Evolutionary conservation across 2,113 vertebrate species (phyloP).

Genomic region (Physeter macrocephalus): DNA sequence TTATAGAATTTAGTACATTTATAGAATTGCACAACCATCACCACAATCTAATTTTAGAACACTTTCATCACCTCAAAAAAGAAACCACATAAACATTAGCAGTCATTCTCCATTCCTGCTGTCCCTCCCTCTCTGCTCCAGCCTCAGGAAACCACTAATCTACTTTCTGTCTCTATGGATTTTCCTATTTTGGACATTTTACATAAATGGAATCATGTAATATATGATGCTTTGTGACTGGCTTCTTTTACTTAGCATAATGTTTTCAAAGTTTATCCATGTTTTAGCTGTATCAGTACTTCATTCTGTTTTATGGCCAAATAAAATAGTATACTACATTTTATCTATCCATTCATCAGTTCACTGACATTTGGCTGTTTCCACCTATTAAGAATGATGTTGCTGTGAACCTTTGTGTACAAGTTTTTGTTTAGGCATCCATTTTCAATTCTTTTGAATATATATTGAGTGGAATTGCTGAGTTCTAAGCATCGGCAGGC

Average conservation of each 20-base stretch:
- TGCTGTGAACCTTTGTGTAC: background rate
- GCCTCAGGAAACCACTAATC: slow-evolving; percentile 25
- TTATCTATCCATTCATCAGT: background rate
- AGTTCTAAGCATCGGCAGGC: too few relatives aligned
- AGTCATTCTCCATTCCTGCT: background rate
- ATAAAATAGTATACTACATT: background rate
- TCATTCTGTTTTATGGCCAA: background rate
- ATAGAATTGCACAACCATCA: background rate
- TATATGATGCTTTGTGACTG: background rate
- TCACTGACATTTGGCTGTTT: background rate
- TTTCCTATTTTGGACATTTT: background rate
- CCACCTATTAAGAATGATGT: background rate
- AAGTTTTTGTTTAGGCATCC: background rate
- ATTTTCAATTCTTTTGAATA: background rate
- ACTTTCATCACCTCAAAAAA: background rate
- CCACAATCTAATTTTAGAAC: slow-evolving; percentile 8
- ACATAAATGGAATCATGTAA: background rate
- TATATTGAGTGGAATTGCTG: background rate
- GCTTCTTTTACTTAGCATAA: slow-evolving; percentile 10
- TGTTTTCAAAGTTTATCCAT: background rate
- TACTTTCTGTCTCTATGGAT: background rate
- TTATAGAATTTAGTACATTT: background rate
- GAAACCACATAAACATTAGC: background rate
- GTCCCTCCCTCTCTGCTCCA: background rate
- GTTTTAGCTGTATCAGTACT: background rate